Evolutionary conservation across 2,113 vertebrate species (phyloP).

Genomic region (Gavialis gangeticus): DNA sequence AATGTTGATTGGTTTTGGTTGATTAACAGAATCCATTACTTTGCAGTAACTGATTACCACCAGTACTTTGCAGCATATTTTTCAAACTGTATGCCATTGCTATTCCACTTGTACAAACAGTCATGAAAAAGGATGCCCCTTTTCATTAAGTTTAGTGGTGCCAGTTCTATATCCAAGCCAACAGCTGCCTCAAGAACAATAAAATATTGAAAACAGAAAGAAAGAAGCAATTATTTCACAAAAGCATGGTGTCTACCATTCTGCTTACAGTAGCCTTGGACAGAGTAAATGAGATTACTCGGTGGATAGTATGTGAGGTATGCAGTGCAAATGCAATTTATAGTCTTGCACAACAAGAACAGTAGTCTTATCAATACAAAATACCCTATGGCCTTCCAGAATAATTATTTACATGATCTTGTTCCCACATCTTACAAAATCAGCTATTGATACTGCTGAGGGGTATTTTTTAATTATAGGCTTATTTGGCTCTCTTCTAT

Average conservation of each 20-base stretch:
- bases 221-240: constrained; percentile 7
- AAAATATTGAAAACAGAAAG: constrained; percentile 6
- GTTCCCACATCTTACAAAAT: background rate
- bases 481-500: constrained; percentile 13
- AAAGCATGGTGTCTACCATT: background rate
- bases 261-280: background rate
- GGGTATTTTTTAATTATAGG: constrained; percentile 14
- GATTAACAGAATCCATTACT: background rate
- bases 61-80: background rate
- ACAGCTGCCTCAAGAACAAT: background rate
- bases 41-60: background rate
- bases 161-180: constrained; percentile 17
- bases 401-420: background rate
- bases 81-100: background rate
- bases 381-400: background rate
- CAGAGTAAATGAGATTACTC: background rate
- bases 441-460: background rate
- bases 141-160: background rate
- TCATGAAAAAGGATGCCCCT: background rate
- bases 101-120: background rate
- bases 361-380: constrained; percentile 6
- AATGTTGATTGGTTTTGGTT: background rate
- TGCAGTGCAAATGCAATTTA: background rate
- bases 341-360: background rate
- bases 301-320: background rate